phyloP scores from a whole-genome alignment of 2,888 invertebrate species.

The Bugula neritina region DNA sequence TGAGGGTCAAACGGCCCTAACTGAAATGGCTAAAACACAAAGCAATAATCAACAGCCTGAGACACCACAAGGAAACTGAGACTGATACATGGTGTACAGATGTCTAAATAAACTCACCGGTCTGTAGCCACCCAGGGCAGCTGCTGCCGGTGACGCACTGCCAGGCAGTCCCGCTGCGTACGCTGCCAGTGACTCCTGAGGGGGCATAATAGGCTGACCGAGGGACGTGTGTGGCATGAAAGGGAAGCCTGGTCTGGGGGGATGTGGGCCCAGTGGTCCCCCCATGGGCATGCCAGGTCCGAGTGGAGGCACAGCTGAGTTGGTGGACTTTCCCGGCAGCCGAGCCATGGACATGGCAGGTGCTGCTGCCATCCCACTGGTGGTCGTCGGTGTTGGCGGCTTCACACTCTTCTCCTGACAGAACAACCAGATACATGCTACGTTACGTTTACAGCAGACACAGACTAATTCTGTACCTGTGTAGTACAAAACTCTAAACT shows the following conservation, averaged over 20 bases:
- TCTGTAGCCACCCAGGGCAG: slow-evolving; percentile 29
- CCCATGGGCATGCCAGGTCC: not conserved
- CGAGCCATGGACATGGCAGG: not conserved
- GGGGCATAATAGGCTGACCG: not conserved
- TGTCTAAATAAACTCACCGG: too few species aligned
- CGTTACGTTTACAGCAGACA: too few species aligned
- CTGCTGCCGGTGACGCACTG: slow-evolving; percentile 22
- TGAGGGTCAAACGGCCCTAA: not conserved
- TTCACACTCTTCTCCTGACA: not conserved
- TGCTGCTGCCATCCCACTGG: not conserved
- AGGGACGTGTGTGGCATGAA: not conserved
- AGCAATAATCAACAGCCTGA: not conserved
- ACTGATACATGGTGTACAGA: too few species aligned
- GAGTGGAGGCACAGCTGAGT: not conserved
- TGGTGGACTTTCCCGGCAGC: not conserved
- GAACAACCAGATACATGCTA: too few species aligned
- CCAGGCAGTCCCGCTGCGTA: not conserved
- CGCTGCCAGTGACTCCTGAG: slow-evolving; percentile 19
- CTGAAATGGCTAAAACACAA: not conserved
- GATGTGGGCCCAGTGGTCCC: not conserved
- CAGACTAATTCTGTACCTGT: too few species aligned
- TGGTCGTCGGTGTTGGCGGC: not conserved
- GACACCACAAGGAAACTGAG: too few species aligned
- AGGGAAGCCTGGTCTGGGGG: slow-evolving; percentile 17
- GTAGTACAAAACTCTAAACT: too few species aligned